Evolutionary conservation across 2,888 invertebrate genomes (phyloP).

Genomic region (Folsomia manolachei): DNA sequence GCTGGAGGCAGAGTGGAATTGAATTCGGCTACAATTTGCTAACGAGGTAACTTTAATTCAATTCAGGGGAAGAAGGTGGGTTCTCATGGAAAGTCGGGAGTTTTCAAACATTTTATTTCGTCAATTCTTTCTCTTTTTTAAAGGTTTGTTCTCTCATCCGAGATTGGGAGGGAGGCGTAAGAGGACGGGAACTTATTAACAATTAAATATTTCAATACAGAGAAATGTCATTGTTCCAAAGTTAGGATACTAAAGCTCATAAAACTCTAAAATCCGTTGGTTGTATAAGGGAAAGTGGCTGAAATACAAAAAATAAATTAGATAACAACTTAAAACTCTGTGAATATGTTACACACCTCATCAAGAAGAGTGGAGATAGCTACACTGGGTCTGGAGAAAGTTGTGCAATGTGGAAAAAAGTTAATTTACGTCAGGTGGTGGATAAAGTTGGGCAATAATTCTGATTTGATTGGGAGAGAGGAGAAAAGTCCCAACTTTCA

Average conservation of each 20-base stretch:
- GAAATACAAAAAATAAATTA: too few relatives aligned
- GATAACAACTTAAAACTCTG: too few relatives aligned
- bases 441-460: constrained; percentile 17
- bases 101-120: background rate
- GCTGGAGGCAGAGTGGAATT: background rate
- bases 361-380: background rate
- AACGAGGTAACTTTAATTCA: background rate
- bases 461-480: constrained; percentile 17
- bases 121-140: background rate
- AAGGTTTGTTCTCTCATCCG: too few relatives aligned
- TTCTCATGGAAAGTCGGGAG: background rate
- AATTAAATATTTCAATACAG: too few relatives aligned
- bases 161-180: too few relatives aligned
- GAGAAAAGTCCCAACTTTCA: background rate
- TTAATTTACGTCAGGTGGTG: background rate
- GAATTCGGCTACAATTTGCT: background rate
- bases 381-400: too few relatives aligned
- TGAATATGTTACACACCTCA: background rate
- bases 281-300: too few relatives aligned
- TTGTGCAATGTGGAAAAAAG: too few relatives aligned
- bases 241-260: too few relatives aligned
- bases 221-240: too few relatives aligned
- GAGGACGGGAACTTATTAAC: too few relatives aligned
- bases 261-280: too few relatives aligned
- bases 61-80: background rate